Conservation (phyloP, 2,797 vertebrate genomes). For the Clarias fuscus region DNA sequence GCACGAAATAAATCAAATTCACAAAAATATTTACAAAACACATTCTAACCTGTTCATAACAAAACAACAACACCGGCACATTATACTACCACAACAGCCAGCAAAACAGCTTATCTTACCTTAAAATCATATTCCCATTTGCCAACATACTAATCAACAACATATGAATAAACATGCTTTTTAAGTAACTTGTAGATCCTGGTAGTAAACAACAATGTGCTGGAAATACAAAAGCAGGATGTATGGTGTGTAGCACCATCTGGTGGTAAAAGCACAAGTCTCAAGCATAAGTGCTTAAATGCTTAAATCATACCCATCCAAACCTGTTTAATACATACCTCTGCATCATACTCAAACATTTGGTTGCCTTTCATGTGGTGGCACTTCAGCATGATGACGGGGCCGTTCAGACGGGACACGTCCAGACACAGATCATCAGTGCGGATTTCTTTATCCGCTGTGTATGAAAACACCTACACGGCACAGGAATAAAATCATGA, state of each 20-base stretch:
- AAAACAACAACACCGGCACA: neutral
- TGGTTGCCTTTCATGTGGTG: conserved; percentile 99
- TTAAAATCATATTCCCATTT: conserved; percentile 97
- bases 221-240: conserved; percentile 25
- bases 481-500: neutral
- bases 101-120: conserved; percentile 78
- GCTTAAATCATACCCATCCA: neutral
- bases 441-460: conserved; percentile 95
- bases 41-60: neutral
- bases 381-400: conserved; percentile 96
- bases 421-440: conserved; percentile 97
- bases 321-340: conserved; percentile 76
- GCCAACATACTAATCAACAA: conserved; percentile 82
- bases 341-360: conserved; percentile 95
- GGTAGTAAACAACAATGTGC: neutral
- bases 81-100: conserved; percentile 16
- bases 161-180: conserved; percentile 42
- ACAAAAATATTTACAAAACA: neutral
- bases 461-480: conserved; percentile 93
- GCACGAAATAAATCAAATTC: neutral
- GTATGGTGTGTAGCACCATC: conserved; percentile 65
- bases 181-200: neutral
- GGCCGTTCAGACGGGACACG: conserved; percentile 93
- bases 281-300: neutral
- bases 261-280: conserved; percentile 61